A percentile compares a stretch with the other conserved stretches of the same genome.
phyloP scores from a whole-genome alignment of 1,140 invertebrate genomes.

The Lamellibrachia luymesi region DNA sequence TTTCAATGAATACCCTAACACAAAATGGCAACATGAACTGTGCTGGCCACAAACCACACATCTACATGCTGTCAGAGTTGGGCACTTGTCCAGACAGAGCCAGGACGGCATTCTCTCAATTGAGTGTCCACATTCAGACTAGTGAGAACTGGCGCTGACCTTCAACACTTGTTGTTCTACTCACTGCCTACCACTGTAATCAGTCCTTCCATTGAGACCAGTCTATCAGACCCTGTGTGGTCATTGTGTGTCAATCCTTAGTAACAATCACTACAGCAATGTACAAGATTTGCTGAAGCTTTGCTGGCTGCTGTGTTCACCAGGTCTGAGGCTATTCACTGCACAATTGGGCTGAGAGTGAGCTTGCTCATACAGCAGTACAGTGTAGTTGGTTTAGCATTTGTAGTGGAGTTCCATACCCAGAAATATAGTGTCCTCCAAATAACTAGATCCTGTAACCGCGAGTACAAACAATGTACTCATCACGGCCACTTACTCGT shows the following conservation, averaged over 20 bases:
- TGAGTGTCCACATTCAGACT: neutral
- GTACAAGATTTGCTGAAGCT: neutral
- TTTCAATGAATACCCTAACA: neutral
- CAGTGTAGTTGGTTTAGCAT: neutral
- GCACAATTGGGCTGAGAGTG: neutral
- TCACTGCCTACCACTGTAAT: neutral
- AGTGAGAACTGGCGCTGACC: neutral
- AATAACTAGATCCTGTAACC: too few relatives aligned
- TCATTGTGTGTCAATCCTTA: neutral
- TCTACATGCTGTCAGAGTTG: neutral
- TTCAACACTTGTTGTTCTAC: neutral
- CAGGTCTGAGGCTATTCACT: neutral
- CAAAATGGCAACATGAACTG: neutral
- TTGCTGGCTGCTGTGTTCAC: neutral
- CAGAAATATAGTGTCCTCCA: too few relatives aligned
- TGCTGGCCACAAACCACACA: too few relatives aligned
- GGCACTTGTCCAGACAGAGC: neutral
- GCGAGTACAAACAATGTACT: too few relatives aligned
- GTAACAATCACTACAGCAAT: neutral
- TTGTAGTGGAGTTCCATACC: neutral
- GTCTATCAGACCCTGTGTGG: neutral
- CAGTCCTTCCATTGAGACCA: neutral
- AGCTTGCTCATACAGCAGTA: neutral
- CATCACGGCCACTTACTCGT: too few relatives aligned
- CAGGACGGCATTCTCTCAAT: neutral